phyloP scores from a whole-genome alignment of 2,113 vertebrate species.

The Saccopteryx leptura region DNA sequence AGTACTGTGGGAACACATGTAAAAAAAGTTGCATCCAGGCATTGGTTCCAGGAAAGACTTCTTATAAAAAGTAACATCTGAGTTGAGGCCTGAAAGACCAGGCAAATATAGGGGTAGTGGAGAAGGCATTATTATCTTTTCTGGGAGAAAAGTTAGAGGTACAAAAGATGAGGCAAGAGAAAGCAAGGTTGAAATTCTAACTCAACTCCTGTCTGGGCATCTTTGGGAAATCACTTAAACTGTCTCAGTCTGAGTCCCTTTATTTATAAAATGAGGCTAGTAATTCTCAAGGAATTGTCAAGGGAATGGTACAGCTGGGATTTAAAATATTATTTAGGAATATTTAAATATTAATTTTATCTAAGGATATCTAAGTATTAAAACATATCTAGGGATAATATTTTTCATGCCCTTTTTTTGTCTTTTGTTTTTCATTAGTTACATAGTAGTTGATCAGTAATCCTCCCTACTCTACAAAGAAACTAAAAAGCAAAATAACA shows the following conservation, averaged over 20 bases:
- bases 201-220: neutral
- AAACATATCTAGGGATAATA: neutral
- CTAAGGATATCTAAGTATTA: too few species aligned
- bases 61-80: neutral
- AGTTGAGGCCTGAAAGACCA: neutral
- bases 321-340: constrained; percentile 27
- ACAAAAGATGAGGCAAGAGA: neutral
- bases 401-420: neutral
- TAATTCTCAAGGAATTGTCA: neutral
- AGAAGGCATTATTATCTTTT: neutral
- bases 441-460: neutral
- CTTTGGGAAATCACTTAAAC: neutral
- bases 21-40: neutral
- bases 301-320: neutral
- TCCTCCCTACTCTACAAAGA: neutral
- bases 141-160: neutral
- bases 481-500: constrained; percentile 39
- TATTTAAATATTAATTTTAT: neutral
- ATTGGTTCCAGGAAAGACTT: neutral
- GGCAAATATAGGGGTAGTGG: neutral
- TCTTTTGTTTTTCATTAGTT: neutral
- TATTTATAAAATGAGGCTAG: neutral
- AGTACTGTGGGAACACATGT: neutral
- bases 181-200: neutral
- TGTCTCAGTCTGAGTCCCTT: neutral